phyloP scores from a whole-genome alignment of 2,888 invertebrate genomes.

The Brachyptera risi region DNA sequence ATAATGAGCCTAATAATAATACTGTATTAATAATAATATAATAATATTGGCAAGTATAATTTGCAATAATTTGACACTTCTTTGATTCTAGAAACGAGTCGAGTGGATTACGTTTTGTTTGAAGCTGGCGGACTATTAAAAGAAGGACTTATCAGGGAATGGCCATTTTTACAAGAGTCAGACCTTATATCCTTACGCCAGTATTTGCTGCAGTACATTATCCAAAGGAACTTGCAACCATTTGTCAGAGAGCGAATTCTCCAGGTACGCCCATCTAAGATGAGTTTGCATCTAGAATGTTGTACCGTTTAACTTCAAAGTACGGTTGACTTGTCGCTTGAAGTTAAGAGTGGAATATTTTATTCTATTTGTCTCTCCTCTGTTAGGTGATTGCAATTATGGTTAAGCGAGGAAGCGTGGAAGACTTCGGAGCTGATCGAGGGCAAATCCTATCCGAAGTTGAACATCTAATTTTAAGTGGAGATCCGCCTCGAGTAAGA shows the following conservation, averaged over 20 bases:
- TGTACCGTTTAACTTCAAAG: no score
- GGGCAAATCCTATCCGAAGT: slow-evolving; percentile 67
- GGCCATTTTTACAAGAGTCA: slow-evolving; percentile 64
- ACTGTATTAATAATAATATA: neutral
- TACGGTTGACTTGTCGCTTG: no score
- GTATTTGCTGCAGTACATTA: slow-evolving; percentile 74
- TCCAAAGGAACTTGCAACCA: slow-evolving; percentile 61
- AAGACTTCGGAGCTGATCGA: slow-evolving; percentile 65
- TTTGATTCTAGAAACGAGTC: slow-evolving; percentile 65
- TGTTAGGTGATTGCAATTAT: slow-evolving; percentile 78
- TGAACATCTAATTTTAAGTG: slow-evolving; percentile 68
- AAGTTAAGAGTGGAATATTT: no score
- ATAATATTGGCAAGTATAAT: neutral
- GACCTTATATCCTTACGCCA: slow-evolving; percentile 68
- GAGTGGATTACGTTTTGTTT: slow-evolving; percentile 77
- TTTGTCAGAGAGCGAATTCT: slow-evolving; percentile 71
- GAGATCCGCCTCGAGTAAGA: slow-evolving; percentile 57
- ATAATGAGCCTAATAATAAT: neutral
- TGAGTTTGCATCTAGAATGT: no score
- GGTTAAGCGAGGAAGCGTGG: slow-evolving; percentile 77
- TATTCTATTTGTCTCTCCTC: neutral
- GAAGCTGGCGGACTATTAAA: slow-evolving; percentile 82
- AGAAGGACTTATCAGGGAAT: slow-evolving; percentile 77
- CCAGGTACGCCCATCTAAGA: no score
- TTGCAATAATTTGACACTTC: slow-evolving; percentile 28